These are phyloP conservation scores for Luehdorfia chinensis DNA, from an alignment of 1,140 invertebrate genomes.

Conservation along the genomic window DNA sequence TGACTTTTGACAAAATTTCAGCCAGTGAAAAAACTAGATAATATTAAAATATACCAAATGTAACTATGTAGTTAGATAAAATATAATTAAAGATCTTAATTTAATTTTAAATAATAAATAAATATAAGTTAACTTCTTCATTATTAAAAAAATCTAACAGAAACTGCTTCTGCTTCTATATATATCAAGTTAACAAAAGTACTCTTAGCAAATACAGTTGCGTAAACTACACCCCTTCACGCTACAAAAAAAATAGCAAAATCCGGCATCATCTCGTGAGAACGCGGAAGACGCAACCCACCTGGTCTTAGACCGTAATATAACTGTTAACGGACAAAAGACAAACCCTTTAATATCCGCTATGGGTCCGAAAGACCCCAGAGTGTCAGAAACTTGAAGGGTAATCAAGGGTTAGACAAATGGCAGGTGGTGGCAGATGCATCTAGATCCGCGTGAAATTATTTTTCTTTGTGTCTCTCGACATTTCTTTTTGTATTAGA, in stretches of 20 bases:
- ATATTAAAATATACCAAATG: too few relatives aligned
- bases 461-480: constrained; percentile 49
- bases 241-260: constrained; percentile 36
- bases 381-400: constrained; percentile 37
- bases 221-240: constrained; percentile 41
- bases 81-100: too few relatives aligned
- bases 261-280: constrained; percentile 54
- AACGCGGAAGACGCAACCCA: constrained; percentile 54
- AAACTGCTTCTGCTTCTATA: too few relatives aligned
- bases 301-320: constrained; percentile 52
- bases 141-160: too few relatives aligned
- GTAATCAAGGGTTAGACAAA: constrained; percentile 44
- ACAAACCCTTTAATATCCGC: constrained; percentile 59
- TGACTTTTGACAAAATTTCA: neutral
- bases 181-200: too few relatives aligned
- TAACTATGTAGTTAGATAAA: too few relatives aligned
- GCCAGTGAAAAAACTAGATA: neutral
- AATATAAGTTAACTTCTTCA: too few relatives aligned
- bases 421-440: constrained; percentile 64
- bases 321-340: constrained; percentile 57
- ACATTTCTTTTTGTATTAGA: constrained; percentile 35
- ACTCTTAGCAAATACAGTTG: constrained; percentile 51
- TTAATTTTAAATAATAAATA: too few relatives aligned
- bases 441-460: constrained; percentile 68
- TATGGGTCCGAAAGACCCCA: constrained; percentile 38